Base-by-base conservation (phyloP, 2,888 invertebrate genomes). In the Abrostola tripartita region DNA sequence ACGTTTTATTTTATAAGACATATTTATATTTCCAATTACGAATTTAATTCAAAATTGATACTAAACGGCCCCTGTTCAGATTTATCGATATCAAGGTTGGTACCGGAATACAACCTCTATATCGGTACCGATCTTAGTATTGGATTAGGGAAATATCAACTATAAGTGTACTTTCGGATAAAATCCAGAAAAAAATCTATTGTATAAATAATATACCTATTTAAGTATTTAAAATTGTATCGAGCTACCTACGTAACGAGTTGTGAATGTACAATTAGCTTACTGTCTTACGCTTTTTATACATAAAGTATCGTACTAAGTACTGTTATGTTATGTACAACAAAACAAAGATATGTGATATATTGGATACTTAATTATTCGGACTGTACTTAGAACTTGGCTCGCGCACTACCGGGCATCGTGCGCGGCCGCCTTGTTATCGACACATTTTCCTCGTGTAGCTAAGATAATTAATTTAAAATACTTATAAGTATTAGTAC, bases 31-130 rank as follows among this genome's bases (percentile, higher is more conserved):
- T 75, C 74, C 61, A 76, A 74, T 73, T 74, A 78, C 79, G 81
- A 83, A 83, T 85, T 83, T 74, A 81, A 82, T 78, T 76, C 69
- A 73, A 74, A 66, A 76, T 75, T 69, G 54, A 61, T 52, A 55
- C 54, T 61, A 65, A 78, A 70, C 52, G 81, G 79, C 75, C 77
- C 81, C 76, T 81, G 77, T 76, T 71, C 61, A 49, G 9, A 37
- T 10, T 37, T 7, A 58, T 65, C 5, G 37, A 37, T 55, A 50
- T 24, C 24, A 24, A 24, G 24, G 24, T 24, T 4, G 24, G 24
- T 24, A 24, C 24, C 24, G 24, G 24, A 24, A 24, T 24, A 24
- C 1, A 24, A 24, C 24, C 24, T 24, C 24, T 24, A 9, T 52
- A 52, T 11, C 42, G 38, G 10, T 37, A 51, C 36, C 51, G 61